These are phyloP conservation scores for Prinia subflava DNA, from an alignment of 2,113 vertebrate species.

Conservation along the genomic window DNA sequence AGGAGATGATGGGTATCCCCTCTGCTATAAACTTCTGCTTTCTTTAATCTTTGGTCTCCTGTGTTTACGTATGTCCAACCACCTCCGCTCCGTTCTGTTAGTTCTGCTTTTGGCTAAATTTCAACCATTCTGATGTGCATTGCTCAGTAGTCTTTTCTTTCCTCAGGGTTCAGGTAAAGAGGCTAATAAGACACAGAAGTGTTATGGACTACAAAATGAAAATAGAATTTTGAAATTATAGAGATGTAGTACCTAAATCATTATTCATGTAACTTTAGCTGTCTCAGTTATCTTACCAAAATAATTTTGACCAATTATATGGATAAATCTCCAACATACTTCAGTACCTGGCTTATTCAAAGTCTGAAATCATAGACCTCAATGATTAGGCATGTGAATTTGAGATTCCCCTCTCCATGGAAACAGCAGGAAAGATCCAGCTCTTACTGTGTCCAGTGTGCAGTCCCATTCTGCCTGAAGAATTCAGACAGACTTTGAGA, in stretches of 20 bases:
- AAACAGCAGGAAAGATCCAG: neutral
- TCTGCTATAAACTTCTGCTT: neutral
- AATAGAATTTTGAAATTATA: neutral
- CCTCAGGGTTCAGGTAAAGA: neutral
- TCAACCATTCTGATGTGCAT: neutral
- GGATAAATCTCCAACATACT: neutral
- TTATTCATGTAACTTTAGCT: neutral
- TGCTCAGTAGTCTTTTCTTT: neutral
- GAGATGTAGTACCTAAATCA: neutral
- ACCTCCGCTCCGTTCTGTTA: neutral
- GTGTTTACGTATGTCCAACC: neutral
- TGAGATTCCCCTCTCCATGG: neutral
- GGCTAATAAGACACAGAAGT: neutral
- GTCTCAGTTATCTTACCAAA: neutral
- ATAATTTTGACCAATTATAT: neutral
- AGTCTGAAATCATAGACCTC: neutral
- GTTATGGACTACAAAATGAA: neutral
- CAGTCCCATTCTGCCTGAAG: neutral
- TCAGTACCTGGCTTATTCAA: neutral
- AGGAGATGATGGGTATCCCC: neutral
- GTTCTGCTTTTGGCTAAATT: neutral
- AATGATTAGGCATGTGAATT: neutral
- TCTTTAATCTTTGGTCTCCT: neutral
- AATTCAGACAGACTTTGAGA: neutral
- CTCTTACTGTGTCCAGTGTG: neutral